Percentiles rank a stretch among this genome's conserved stretches.
Conservation (phyloP, 2,888 invertebrate species). For the Drepana falcataria region DNA sequence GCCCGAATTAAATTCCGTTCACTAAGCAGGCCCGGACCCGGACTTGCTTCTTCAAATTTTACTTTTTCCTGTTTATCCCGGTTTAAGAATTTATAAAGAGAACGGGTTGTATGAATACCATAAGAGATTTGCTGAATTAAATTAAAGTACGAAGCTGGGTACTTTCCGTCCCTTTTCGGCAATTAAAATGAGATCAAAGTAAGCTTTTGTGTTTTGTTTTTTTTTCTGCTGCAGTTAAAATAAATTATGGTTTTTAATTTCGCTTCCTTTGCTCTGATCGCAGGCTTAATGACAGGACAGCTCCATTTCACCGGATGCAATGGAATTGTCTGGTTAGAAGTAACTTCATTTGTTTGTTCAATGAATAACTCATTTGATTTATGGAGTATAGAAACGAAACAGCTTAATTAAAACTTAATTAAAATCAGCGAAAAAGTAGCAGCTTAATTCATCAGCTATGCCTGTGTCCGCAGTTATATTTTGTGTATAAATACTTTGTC, state of each 20-base stretch:
- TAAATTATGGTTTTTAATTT: conserved; percentile 72
- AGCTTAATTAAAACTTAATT: no score
- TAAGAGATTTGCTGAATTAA: conserved; percentile 45
- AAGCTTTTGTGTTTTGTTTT: conserved; percentile 36
- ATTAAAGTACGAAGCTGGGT: conserved; percentile 33
- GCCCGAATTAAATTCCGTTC: conserved; percentile 1
- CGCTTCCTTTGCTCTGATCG: conserved; percentile 19
- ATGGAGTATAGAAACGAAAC: no score
- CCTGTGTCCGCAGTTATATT: no score
- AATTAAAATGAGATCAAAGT: conserved; percentile 61
- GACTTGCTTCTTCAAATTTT: conserved; percentile 1
- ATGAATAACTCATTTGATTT: no score
- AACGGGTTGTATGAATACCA: conserved; percentile 24
- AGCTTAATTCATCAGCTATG: no score
- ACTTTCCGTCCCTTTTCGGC: conserved; percentile 39
- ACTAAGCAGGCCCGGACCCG: neutral
- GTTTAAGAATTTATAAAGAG: conserved; percentile 11
- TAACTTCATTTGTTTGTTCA: neutral
- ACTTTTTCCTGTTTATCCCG: conserved; percentile 6
- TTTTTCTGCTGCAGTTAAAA: conserved; percentile 53
- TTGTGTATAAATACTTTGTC: no score
- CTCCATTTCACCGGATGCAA: neutral
- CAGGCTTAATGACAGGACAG: neutral
- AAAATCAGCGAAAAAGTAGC: no score
- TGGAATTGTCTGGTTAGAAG: neutral